Conservation (phyloP, 1,140 invertebrate species). For the Batillaria attramentaria region DNA sequence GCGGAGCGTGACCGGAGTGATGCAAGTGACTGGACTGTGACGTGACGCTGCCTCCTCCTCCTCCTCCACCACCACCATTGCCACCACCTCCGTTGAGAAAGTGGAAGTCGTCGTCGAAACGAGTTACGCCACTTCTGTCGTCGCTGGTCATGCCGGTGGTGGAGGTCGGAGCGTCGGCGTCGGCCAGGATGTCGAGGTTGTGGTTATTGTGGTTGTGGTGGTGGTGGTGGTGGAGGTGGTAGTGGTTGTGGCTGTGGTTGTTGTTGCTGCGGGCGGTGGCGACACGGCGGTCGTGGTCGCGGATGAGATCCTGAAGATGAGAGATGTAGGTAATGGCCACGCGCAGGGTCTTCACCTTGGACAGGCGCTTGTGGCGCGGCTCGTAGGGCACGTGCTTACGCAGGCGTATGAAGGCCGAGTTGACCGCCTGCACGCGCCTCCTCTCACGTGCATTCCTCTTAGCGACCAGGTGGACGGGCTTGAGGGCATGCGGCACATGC, state of each 20-base stretch:
- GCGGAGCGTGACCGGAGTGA: background rate
- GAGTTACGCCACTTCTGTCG: too few relatives aligned
- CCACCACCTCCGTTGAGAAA: background rate
- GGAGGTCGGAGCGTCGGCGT: background rate
- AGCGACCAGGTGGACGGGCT: slow-evolving; percentile 85
- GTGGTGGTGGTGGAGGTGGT: background rate
- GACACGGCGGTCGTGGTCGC: slow-evolving; percentile 63
- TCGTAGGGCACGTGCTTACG: slow-evolving; percentile 65
- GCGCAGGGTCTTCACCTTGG: slow-evolving; percentile 91
- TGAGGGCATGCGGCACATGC: slow-evolving; percentile 60
- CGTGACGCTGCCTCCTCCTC: background rate
- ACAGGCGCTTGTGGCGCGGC: slow-evolving; percentile 73
- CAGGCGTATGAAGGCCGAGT: slow-evolving; percentile 75
- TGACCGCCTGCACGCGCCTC: slow-evolving; percentile 92
- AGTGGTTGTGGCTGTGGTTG: background rate
- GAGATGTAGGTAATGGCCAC: slow-evolving; percentile 95
- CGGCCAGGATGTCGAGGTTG: background rate
- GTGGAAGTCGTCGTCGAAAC: background rate
- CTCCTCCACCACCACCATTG: background rate
- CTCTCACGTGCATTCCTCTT: slow-evolving; percentile 92
- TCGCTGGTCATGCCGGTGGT: background rate
- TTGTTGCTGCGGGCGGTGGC: background rate
- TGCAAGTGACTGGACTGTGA: background rate
- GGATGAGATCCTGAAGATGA: slow-evolving; percentile 84
- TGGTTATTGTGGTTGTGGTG: slow-evolving; percentile 11